Percentiles rank a stretch among this genome's conserved stretches.
These are phyloP conservation scores for Brachynemurus nebulosus DNA, from an alignment of 2,888 invertebrate species.

Conservation along the genomic window DNA sequence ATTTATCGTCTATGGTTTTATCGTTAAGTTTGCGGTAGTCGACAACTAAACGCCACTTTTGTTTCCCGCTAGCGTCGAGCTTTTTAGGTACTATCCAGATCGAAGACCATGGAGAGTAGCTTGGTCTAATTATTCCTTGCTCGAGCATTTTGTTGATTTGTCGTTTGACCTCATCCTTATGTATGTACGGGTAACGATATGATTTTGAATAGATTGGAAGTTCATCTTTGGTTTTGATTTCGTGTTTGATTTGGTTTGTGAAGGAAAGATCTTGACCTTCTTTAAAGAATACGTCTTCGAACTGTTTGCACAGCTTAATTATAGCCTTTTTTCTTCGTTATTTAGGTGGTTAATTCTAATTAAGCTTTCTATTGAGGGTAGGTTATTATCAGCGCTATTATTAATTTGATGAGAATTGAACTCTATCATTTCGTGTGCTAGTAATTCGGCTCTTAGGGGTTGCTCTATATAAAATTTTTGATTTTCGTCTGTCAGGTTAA, in stretches of 20 bases:
- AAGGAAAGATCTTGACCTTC: constrained; percentile 14
- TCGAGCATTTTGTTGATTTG: constrained; percentile 23
- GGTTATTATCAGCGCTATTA: neutral
- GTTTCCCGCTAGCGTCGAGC: no score
- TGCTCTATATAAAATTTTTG: neutral
- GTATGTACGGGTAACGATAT: constrained; percentile 19
- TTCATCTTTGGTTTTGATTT: constrained; percentile 16
- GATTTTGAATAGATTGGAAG: constrained; percentile 20
- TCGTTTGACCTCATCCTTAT: constrained; percentile 21
- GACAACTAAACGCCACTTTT: no score
- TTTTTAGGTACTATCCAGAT: no score
- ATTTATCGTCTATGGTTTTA: constrained; percentile 22
- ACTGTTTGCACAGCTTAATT: constrained; percentile 8
- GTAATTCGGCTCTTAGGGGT: neutral
- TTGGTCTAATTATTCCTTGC: constrained; percentile 26
- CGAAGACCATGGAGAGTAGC: no score
- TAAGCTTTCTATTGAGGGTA: neutral
- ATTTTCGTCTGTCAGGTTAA: neutral
- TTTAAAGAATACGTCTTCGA: constrained; percentile 14
- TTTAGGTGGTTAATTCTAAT: neutral
- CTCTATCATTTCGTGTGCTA: neutral
- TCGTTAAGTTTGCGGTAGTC: constrained; percentile 21
- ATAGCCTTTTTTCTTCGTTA: neutral
- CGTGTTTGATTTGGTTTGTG: constrained; percentile 20
- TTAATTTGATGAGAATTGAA: neutral